Evolutionary conservation across 2,888 invertebrate genomes (phyloP).

Genomic region (Mythimna loreyi): DNA sequence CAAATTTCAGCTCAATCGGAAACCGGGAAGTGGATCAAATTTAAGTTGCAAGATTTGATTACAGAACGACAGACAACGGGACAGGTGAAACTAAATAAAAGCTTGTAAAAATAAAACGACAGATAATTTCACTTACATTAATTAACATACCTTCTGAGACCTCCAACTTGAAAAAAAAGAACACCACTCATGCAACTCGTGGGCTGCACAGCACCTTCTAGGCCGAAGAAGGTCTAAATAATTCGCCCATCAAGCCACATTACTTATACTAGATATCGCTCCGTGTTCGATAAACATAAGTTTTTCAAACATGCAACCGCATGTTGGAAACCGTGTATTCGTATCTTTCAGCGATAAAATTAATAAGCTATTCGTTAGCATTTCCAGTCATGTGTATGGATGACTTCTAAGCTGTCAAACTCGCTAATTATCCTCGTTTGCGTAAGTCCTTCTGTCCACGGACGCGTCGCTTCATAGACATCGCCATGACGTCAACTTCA

Average conservation of each 20-base stretch:
- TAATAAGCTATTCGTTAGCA: slow-evolving; percentile 14
- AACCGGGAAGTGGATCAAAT: too few species aligned
- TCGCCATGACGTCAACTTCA: too few species aligned
- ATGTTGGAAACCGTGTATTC: slow-evolving; percentile 18
- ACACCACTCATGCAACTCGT: background rate
- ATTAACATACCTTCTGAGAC: slow-evolving; percentile 15
- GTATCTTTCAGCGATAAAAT: slow-evolving; percentile 37
- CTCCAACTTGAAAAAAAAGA: slow-evolving; percentile 9
- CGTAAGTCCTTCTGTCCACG: too few species aligned
- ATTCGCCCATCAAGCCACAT: slow-evolving; percentile 1
- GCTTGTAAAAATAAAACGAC: background rate
- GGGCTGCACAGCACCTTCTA: slow-evolving; percentile 4
- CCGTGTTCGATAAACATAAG: slow-evolving; percentile 30
- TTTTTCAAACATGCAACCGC: slow-evolving; percentile 43
- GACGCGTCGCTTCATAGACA: too few species aligned
- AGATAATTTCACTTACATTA: slow-evolving; percentile 37
- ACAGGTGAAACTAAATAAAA: too few species aligned
- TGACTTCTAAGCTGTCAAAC: background rate
- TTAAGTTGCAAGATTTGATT: too few species aligned
- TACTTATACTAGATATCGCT: slow-evolving; percentile 40
- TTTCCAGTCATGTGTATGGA: slow-evolving; percentile 1
- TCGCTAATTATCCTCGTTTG: background rate
- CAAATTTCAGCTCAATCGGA: too few species aligned
- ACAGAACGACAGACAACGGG: too few species aligned
- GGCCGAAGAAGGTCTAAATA: background rate